Evolutionary conservation across 2,113 vertebrate genomes (phyloP), one percentile per base, ranked within the genome.

Genomic region (Cololabis saira): DNA sequence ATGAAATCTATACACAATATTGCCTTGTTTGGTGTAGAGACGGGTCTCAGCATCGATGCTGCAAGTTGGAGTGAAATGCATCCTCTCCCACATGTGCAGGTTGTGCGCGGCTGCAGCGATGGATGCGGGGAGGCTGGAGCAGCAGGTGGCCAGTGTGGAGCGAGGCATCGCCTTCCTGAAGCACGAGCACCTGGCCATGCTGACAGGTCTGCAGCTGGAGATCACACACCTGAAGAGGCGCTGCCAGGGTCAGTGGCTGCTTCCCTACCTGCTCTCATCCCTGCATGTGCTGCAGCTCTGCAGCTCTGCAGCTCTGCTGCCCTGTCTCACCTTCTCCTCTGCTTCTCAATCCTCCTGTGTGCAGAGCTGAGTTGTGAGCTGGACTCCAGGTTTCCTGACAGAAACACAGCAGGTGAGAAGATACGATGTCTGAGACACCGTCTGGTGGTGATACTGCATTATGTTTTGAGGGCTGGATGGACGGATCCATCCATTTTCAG

Each of bases 81-180:
- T 37, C 33, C 33, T 37, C 10, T 37, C 42, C 42, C 37, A 54
- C 67, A 47, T 47, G 24, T 73, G 59, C 74, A 82, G 92, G 90
- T 83, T 79, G 72, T 87, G 74, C 45, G 71, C 64, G 42, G 74
- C 5, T 45, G 85, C 87, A 81, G 92, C 91, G 82, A 98, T 98
- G 96, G 96, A 96, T 88, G 95, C 94, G 0, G 62, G 91, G 80
- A 94, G 92, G 89, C 91, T 98, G 89, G 94, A 96, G 92, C 95
- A 94, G 89, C 96, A 97, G 93, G 96, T 98, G 89, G 95, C 96
- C 90, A 95, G 93, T 1, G 95, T 98, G 85, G 95, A 97, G 85
- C 90, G 97, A 50, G 96, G 95, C 90, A 95, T 97, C 7, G 82
- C 92, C 7, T 98, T 99, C 90, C 92, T 98, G 64, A 94, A 96